Evolutionary conservation across 2,113 vertebrate genomes (phyloP).

Genomic region (Bubo bubo): DNA sequence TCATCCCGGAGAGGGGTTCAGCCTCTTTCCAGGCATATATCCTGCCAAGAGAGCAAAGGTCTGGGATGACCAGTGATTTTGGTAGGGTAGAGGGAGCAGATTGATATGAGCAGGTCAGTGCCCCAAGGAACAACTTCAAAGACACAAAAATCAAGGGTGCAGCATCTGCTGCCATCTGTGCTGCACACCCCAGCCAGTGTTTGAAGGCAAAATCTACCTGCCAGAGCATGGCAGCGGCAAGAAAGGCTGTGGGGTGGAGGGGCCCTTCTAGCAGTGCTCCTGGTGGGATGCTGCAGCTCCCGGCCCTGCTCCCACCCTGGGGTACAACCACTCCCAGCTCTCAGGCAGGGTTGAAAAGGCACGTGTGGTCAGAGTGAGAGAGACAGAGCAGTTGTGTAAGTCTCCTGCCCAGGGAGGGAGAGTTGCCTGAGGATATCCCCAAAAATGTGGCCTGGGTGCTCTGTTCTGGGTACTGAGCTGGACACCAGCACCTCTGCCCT

Average conservation of each 20-base stretch:
- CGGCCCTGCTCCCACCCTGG: neutral
- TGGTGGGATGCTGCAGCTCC: neutral
- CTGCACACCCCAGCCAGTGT: neutral
- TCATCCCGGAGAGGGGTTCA: neutral
- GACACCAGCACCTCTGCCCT: neutral
- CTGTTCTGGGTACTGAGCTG: neutral
- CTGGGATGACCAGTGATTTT: neutral
- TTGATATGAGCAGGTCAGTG: neutral
- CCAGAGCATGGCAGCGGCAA: rapidly evolving
- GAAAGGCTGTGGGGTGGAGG: neutral
- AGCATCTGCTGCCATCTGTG: neutral
- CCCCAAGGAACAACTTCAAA: neutral
- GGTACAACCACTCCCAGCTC: neutral
- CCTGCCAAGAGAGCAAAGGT: constrained; percentile 1
- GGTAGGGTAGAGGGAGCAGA: neutral
- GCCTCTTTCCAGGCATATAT: neutral
- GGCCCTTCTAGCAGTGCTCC: neutral
- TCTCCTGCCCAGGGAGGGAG: neutral
- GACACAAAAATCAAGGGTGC: neutral
- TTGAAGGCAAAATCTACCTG: neutral
- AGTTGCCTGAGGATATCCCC: neutral
- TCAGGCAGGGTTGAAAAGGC: neutral
- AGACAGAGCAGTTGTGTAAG: neutral
- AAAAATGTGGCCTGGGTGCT: neutral
- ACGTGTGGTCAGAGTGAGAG: neutral